Evolutionary conservation across 2,113 vertebrate genomes (phyloP), one percentile per base, ranked within the genome.

Genomic region (Pachycephala philippinensis): DNA sequence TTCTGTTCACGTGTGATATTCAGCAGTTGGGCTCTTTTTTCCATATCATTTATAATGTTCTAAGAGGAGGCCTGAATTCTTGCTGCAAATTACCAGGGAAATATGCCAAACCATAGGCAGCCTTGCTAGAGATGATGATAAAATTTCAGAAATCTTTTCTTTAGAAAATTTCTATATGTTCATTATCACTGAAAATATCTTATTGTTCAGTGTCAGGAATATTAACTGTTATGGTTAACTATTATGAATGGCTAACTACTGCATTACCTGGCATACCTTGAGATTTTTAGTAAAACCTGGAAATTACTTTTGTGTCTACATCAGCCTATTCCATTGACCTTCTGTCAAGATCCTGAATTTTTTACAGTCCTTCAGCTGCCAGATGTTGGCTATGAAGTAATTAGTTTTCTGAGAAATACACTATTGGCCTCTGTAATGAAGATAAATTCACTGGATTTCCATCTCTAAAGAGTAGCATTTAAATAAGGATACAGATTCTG

Each of bases 391-490:
- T 87, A 23, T 30, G 17, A 89, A 84, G 40, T 85, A 31, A 92
- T 95, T 87, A 42, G 37, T 87, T 91, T 89, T 84, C 78, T 93
- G 77, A 89, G 42, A 87, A 93, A 94, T 72, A 44, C 28, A 37
- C 54, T 89, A 14, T 60, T 91, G 49, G 61, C 61, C 65, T 87
- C 12, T 16, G 4, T 87, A 94, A 94, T 65, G 37, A 90, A 89
- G 68, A 91, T 30, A 91, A 89, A 92, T 82, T 81, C 44, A 20
- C 52, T 90, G 28, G 30, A 47, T 87, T 94, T 92, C 64, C 37
- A 44, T 75, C 16, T 72, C 40, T 74, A 23, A 70, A 70, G 54
- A 68, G 14, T 9, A 81, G 13, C 39, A 53, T 89, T 87, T 81
- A 83, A 84, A 42, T 57, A 84, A 89, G 12, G 35, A 21, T 75